Conservation (phyloP, 2,888 invertebrate genomes). For the Thyatira batis region DNA sequence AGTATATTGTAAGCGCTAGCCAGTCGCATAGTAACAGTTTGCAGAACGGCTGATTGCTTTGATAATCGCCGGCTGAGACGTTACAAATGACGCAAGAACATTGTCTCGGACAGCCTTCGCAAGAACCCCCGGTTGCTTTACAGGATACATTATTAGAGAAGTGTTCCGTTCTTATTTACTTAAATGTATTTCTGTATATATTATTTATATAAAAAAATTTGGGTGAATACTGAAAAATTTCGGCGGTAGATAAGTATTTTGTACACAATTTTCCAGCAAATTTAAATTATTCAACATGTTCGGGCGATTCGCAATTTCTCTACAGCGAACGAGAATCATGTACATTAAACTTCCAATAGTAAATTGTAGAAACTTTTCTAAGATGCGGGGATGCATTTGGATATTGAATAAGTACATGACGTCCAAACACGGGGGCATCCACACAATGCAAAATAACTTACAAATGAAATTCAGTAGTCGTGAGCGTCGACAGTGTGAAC, state of each 20-base stretch:
- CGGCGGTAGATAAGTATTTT: neutral
- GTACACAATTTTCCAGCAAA: neutral
- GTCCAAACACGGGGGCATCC: constrained; percentile 25
- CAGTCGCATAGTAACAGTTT: constrained; percentile 54
- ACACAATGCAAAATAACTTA: constrained; percentile 66
- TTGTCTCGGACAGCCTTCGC: constrained; percentile 43
- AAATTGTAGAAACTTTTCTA: neutral
- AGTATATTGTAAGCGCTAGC: constrained; percentile 19
- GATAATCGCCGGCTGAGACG: constrained; percentile 71
- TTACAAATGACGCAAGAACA: constrained; percentile 70
- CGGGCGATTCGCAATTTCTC: neutral
- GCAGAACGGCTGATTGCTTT: constrained; percentile 72
- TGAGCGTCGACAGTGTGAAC: constrained; percentile 59
- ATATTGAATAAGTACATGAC: constrained; percentile 15
- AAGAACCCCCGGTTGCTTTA: constrained; percentile 38
- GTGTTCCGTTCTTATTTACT: constrained; percentile 29
- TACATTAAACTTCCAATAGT: neutral
- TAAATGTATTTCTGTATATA: constrained; percentile 5
- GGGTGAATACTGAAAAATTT: too few species aligned
- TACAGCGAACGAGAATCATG: neutral
- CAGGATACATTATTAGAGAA: constrained; percentile 40
- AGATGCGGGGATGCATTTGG: neutral
- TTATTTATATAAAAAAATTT: too few species aligned
- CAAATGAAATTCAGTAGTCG: constrained; percentile 59
- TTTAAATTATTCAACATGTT: neutral